Evolutionary conservation across 2,797 vertebrate genomes (phyloP).

Genomic region (Alca torda): DNA sequence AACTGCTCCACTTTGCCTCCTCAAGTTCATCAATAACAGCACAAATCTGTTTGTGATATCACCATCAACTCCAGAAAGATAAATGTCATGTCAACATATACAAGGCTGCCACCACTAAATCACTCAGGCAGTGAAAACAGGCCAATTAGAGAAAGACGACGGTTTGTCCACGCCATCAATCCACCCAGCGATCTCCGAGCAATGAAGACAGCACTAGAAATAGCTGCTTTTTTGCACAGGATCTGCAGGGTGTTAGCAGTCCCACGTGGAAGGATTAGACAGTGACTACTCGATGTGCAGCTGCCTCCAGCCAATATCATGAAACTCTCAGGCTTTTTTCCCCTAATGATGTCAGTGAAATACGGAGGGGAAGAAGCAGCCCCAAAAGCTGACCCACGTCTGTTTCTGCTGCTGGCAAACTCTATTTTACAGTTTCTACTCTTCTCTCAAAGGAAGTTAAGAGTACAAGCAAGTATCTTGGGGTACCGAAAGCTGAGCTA

Average conservation of each 20-base stretch:
- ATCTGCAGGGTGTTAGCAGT: slow-evolving; percentile 20
- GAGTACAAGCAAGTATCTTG: not conserved
- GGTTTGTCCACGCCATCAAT: not conserved
- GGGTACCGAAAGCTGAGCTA: slow-evolving; percentile 30
- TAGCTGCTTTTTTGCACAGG: not conserved
- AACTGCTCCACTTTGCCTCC: not conserved
- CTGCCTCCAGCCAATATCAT: not conserved
- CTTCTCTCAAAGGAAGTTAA: not conserved
- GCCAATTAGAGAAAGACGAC: not conserved
- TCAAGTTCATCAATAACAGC: not conserved
- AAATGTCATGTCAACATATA: not conserved
- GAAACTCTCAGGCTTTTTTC: not conserved
- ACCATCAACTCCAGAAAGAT: slow-evolving; percentile 5
- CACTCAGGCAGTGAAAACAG: slow-evolving; percentile 2
- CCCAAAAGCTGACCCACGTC: not conserved
- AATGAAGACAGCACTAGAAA: not conserved
- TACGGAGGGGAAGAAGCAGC: not conserved
- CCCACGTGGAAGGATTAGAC: not conserved
- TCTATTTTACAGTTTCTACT: not conserved
- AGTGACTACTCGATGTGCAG: not conserved
- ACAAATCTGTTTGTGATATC: slow-evolving; percentile 18
- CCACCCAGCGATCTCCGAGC: not conserved
- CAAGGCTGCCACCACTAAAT: not conserved
- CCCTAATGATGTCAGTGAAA: not conserved
- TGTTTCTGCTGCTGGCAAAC: not conserved